Evolutionary conservation across 2,113 vertebrate species (phyloP).

Genomic region (Ploceus nigricollis): DNA sequence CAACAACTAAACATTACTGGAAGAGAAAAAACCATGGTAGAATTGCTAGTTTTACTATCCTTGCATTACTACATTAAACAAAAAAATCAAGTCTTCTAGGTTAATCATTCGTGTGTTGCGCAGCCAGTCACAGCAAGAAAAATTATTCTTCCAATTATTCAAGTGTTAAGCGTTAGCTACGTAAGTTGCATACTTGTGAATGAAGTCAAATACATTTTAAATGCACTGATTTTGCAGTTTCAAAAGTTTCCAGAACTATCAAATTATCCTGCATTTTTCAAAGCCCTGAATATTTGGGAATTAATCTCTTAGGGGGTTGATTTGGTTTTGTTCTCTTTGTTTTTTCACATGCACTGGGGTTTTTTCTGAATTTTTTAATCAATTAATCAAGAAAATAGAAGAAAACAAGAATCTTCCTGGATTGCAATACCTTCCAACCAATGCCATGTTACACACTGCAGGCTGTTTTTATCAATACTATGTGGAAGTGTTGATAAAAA

Average conservation of each 20-base stretch:
- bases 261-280: neutral
- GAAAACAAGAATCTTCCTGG: neutral
- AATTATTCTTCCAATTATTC: neutral
- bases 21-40: neutral
- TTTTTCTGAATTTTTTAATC: neutral
- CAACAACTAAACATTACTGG: neutral
- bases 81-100: neutral
- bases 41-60: neutral
- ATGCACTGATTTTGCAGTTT: neutral
- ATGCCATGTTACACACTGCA: neutral
- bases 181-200: neutral
- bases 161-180: neutral
- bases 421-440: neutral
- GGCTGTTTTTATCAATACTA: neutral
- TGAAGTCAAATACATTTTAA: neutral
- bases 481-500: too few relatives aligned
- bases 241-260: neutral
- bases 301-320: fast-evolving
- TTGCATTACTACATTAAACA: neutral
- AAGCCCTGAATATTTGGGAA: neutral
- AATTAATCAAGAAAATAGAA: neutral
- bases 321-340: neutral
- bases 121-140: neutral
- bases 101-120: too few relatives aligned
- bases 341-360: fast-evolving